Percentiles rank a stretch among this genome's conserved stretches.
Evolutionary conservation across 2,797 vertebrate genomes (phyloP).

Genomic region (Molothrus aeneus): DNA sequence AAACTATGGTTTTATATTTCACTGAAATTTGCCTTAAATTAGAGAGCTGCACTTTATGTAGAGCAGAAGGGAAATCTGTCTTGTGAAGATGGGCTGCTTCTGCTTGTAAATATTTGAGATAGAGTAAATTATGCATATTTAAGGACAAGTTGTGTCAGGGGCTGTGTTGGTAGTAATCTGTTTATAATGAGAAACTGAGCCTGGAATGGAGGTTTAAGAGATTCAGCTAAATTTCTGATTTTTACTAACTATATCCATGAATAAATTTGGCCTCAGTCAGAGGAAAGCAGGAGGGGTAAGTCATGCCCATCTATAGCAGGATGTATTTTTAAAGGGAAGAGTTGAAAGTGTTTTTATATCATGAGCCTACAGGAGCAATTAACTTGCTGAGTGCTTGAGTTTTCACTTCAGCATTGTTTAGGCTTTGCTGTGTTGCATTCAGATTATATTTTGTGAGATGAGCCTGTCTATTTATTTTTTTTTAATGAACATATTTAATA

Average conservation of each 20-base stretch:
- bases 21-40: conserved; percentile 84
- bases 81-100: conserved; percentile 71
- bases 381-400: conserved; percentile 13
- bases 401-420: conserved; percentile 46
- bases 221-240: not conserved
- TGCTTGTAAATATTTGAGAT: conserved; percentile 78
- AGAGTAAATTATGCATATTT: conserved; percentile 69
- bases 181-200: not conserved
- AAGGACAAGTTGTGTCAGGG: conserved; percentile 39
- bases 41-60: conserved; percentile 82
- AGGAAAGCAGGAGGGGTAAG: not conserved
- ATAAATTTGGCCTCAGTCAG: not conserved
- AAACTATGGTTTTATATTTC: conserved; percentile 79
- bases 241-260: not conserved
- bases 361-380: conserved; percentile 34
- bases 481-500: not conserved
- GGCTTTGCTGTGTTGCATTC: conserved; percentile 19
- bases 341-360: conserved; percentile 9
- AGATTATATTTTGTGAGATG: conserved; percentile 11
- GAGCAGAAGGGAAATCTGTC: conserved; percentile 74
- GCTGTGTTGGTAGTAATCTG: conserved; percentile 2
- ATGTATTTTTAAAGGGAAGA: conserved; percentile 14
- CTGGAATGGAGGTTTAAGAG: not conserved
- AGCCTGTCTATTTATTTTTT: conserved; percentile 2
- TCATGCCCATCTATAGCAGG: not conserved